These are phyloP conservation scores for Lycia hirtaria DNA, from an alignment of 2,888 invertebrate genomes.

Conservation along the genomic window DNA sequence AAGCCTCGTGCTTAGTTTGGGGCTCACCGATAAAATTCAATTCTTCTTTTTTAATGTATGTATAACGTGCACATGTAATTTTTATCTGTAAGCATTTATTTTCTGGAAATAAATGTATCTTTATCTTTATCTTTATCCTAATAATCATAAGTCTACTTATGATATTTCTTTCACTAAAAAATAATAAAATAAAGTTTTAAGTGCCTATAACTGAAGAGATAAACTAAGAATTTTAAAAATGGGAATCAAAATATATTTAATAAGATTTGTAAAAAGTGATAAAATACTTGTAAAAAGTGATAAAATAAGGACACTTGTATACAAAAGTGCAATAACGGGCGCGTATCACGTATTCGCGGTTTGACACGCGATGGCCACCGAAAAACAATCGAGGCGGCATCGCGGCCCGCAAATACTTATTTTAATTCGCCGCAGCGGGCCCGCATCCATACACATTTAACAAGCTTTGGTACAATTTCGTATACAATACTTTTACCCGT, in stretches of 20 bases:
- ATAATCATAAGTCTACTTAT: too few species aligned
- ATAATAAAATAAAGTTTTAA: too few species aligned
- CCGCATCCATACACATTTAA: constrained; percentile 27
- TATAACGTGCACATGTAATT: too few species aligned
- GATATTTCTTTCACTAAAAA: too few species aligned
- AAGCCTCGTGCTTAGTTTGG: too few species aligned
- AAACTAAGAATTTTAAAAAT: not conserved
- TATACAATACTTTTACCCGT: not conserved
- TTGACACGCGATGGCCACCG: constrained; percentile 61
- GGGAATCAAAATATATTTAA: too few species aligned
- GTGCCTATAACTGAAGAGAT: too few species aligned
- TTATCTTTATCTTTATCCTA: too few species aligned
- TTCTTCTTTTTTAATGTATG: too few species aligned
- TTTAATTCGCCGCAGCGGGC: constrained; percentile 48
- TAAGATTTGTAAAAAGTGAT: not conserved
- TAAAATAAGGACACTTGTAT: constrained; percentile 12
- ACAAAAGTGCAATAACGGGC: constrained; percentile 43
- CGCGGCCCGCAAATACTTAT: constrained; percentile 55
- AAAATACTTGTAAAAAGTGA: not conserved
- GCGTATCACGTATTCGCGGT: constrained; percentile 57
- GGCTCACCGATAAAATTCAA: too few species aligned
- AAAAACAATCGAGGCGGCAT: constrained; percentile 59
- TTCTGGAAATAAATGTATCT: too few species aligned
- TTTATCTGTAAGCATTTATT: too few species aligned
- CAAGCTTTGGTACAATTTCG: constrained; percentile 12